Percentiles rank a stretch among this genome's conserved stretches.
These are phyloP conservation scores for Heliothis peltigera DNA, from an alignment of 2,888 invertebrate genomes.

Conservation along the genomic window DNA sequence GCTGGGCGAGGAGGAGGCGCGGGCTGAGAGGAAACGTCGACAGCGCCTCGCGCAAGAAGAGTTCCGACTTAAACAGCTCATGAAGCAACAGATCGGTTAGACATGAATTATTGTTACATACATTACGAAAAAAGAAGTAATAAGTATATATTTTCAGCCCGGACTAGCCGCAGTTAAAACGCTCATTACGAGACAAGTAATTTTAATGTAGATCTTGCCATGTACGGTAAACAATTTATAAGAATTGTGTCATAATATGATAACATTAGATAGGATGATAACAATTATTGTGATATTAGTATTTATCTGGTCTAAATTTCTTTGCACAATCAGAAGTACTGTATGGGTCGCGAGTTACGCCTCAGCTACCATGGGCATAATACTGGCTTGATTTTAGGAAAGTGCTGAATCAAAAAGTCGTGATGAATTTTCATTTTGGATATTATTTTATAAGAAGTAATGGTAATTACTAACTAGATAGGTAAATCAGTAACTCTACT, in stretches of 20 bases:
- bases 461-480: background rate
- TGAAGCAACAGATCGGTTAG: conserved; percentile 79
- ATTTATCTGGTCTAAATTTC: background rate
- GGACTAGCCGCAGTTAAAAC: too few species aligned
- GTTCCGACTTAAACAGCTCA: conserved; percentile 79
- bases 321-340: too few species aligned
- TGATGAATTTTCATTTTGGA: background rate
- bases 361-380: too few species aligned
- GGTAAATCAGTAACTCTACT: background rate
- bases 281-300: background rate
- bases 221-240: background rate
- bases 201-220: background rate
- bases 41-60: conserved; percentile 85
- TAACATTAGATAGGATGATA: background rate
- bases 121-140: too few species aligned
- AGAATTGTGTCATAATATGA: background rate
- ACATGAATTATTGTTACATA: conserved; percentile 31
- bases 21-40: conserved; percentile 83
- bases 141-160: too few species aligned
- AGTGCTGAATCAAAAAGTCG: too few species aligned
- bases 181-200: background rate
- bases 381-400: too few species aligned
- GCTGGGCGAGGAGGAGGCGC: conserved; percentile 77
- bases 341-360: too few species aligned
- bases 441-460: background rate